Evolutionary conservation across 2,888 invertebrate genomes (phyloP).

Genomic region (Andrena haemorrhoa): DNA sequence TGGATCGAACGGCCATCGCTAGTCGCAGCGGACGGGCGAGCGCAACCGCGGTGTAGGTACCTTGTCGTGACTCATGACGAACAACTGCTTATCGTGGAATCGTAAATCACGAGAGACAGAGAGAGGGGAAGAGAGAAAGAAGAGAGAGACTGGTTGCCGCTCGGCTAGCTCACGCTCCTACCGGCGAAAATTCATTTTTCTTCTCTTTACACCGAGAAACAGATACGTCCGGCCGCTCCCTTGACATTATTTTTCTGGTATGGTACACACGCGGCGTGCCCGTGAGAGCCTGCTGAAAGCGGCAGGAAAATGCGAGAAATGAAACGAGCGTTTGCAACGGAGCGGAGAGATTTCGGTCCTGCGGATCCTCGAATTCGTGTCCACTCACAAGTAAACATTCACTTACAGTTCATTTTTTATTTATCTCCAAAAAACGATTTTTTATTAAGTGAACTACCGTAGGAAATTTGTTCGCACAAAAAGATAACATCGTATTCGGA

Average conservation of each 20-base stretch:
- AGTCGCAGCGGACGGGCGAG: conserved; percentile 4
- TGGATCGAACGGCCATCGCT: too few relatives aligned
- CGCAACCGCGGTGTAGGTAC: background rate
- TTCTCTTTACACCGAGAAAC: conserved; percentile 12
- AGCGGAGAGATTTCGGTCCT: background rate
- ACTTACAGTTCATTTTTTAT: too few relatives aligned
- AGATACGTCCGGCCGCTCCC: conserved; percentile 32
- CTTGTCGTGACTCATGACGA: conserved; percentile 48
- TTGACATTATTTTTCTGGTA: conserved; percentile 45
- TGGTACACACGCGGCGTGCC: conserved; percentile 2
- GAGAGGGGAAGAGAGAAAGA: background rate
- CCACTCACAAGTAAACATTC: too few relatives aligned
- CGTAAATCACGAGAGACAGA: conserved; percentile 41
- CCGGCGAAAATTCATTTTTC: conserved; percentile 47
- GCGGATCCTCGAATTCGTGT: background rate
- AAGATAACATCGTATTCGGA: too few relatives aligned
- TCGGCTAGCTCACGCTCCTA: background rate
- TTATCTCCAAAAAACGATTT: too few relatives aligned
- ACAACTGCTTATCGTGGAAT: conserved; percentile 54
- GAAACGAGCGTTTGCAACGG: background rate
- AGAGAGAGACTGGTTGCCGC: conserved; percentile 2
- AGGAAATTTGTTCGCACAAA: too few relatives aligned
- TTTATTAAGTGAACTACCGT: too few relatives aligned
- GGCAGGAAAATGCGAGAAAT: background rate
- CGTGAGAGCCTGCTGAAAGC: conserved; percentile 11